phyloP scores from a whole-genome alignment of 1,140 invertebrate genomes.

The Nasonia giraulti region DNA sequence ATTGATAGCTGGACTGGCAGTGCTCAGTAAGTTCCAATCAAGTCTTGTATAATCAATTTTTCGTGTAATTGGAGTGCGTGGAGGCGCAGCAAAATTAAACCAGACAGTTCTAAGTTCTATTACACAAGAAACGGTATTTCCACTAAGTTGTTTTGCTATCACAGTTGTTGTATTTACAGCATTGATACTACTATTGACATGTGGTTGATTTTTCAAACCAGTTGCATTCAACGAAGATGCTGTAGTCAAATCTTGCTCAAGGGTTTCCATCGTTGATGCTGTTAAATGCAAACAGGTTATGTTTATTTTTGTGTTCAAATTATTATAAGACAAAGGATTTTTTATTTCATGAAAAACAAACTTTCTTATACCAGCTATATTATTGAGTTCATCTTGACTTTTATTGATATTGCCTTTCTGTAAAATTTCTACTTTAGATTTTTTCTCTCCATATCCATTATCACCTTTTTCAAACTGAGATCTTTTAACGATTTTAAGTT shows the following conservation, averaged over 20 bases:
- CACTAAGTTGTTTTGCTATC: slow-evolving; percentile 70
- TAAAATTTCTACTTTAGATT: slow-evolving; percentile 64
- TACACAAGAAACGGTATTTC: slow-evolving; percentile 85
- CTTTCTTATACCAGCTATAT: slow-evolving; percentile 57
- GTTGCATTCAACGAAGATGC: slow-evolving; percentile 48
- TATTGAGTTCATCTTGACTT: slow-evolving; percentile 68
- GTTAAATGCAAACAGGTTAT: background rate
- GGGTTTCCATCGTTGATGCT: slow-evolving; percentile 67
- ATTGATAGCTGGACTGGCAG: slow-evolving; percentile 95
- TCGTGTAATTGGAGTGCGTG: slow-evolving; percentile 92
- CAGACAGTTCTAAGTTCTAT: slow-evolving; percentile 93
- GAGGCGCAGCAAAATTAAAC: slow-evolving; percentile 98
- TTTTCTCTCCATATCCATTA: slow-evolving; percentile 76
- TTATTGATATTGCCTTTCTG: slow-evolving; percentile 63
- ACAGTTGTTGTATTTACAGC: slow-evolving; percentile 62
- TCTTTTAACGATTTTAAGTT: slow-evolving; percentile 85
- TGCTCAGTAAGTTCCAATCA: slow-evolving; percentile 97
- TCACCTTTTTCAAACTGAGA: slow-evolving; percentile 86
- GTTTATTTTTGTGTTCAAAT: background rate
- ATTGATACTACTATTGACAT: slow-evolving; percentile 8
- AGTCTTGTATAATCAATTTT: slow-evolving; percentile 96
- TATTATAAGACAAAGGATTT: background rate
- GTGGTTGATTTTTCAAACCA: slow-evolving; percentile 65
- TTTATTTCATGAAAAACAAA: background rate
- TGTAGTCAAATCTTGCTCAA: slow-evolving; percentile 65